A percentile compares a stretch with the other conserved stretches of the same genome.
Evolutionary conservation across 2,113 vertebrate genomes (phyloP).

Genomic region (Sturnira hondurensis): DNA sequence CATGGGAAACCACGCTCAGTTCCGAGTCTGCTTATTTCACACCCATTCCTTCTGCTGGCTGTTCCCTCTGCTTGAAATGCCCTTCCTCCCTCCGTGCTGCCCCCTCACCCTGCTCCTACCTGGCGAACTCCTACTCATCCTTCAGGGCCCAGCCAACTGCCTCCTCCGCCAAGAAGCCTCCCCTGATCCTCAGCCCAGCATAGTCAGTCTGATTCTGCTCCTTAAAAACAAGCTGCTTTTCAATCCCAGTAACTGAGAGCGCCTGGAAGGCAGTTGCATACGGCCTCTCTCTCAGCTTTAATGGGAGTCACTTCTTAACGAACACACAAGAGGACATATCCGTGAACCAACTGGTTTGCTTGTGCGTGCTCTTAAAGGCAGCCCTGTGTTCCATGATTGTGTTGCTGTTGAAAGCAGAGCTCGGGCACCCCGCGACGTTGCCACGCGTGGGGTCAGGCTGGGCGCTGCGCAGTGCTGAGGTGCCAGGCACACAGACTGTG

Average conservation of each 20-base stretch:
- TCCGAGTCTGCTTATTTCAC: not conserved
- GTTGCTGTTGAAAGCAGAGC: not conserved
- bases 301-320: not conserved
- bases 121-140: not conserved
- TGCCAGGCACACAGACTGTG: not conserved
- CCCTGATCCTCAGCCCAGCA: not conserved
- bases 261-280: not conserved
- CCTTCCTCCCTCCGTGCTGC: not conserved
- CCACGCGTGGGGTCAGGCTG: accelerated
- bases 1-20: not conserved
- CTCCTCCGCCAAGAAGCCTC: not conserved
- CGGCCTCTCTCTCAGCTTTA: not conserved
- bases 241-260: not conserved
- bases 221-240: not conserved
- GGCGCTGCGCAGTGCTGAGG: accelerated
- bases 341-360: not conserved
- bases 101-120: not conserved
- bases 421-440: not conserved
- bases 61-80: not conserved
- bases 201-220: not conserved
- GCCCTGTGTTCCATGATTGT: not conserved
- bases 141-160: not conserved
- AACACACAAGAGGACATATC: not conserved
- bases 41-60: not conserved
- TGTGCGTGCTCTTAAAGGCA: not conserved